A percentile compares a stretch with the other conserved stretches of the same genome.
Evolutionary conservation across 2,797 vertebrate genomes (phyloP).

Genomic region (Pristis pectinata): DNA sequence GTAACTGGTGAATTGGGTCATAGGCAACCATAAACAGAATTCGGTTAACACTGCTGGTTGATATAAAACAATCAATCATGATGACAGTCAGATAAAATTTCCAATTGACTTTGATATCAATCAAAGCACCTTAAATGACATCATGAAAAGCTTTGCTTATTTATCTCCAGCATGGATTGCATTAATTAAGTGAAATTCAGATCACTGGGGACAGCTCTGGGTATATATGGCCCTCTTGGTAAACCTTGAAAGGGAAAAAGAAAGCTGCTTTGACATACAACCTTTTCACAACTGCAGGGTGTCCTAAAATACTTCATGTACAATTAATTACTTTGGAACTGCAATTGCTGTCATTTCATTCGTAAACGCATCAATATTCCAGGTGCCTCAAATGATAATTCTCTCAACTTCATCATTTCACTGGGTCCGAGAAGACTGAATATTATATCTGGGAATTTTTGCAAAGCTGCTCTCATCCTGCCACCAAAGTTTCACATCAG

Average conservation of each 20-base stretch:
- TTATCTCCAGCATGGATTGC: background rate
- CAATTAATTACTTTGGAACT: background rate
- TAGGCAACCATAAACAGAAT: background rate
- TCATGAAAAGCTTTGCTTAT: background rate
- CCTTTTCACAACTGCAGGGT: slow-evolving; percentile 3
- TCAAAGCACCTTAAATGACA: background rate
- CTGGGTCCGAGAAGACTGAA: background rate
- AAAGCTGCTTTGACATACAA: background rate
- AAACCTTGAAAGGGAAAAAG: background rate
- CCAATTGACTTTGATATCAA: background rate
- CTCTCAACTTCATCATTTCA: background rate
- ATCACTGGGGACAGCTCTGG: background rate
- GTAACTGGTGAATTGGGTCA: background rate
- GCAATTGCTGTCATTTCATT: background rate
- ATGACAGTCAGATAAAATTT: background rate
- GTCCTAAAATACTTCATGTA: background rate
- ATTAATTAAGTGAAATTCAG: background rate
- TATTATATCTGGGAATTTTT: background rate
- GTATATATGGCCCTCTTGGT: background rate
- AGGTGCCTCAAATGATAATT: background rate
- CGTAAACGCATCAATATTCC: background rate
- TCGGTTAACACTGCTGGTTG: background rate
- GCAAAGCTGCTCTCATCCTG: background rate
- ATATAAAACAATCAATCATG: background rate
- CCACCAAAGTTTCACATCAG: background rate